Evolutionary conservation across 2,888 invertebrate species (phyloP).

Genomic region (Pandemis heparana): DNA sequence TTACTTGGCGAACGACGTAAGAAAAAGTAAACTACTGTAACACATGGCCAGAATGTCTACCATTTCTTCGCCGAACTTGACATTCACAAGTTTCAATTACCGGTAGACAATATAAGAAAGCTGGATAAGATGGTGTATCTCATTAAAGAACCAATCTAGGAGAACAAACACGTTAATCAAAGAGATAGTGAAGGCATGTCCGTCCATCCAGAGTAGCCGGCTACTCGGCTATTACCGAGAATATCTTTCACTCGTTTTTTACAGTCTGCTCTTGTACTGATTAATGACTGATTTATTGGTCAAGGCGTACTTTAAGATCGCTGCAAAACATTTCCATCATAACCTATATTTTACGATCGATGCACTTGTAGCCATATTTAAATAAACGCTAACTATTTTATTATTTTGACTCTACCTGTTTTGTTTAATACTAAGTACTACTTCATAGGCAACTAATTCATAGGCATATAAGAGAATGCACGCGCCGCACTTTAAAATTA

Average conservation of each 20-base stretch:
- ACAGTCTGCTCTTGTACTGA: conserved; percentile 1
- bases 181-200: conserved; percentile 49
- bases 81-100: conserved; percentile 38
- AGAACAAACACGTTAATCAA: conserved; percentile 65
- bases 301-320: not conserved
- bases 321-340: conserved; percentile 1
- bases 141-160: conserved; percentile 56
- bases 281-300: conserved; percentile 17
- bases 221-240: conserved; percentile 1
- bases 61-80: not conserved
- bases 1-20: too few species aligned
- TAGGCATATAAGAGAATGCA: not conserved
- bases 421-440: not conserved
- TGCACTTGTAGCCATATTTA: not conserved
- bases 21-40: too few species aligned
- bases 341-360: not conserved
- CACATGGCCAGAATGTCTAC: not conserved
- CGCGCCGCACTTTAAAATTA: not conserved
- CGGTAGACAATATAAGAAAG: conserved; percentile 50
- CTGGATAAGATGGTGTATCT: conserved; percentile 53
- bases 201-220: not conserved
- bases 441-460: not conserved
- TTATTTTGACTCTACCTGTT: not conserved
- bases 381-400: not conserved
- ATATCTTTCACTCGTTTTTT: conserved; percentile 27